A percentile compares a stretch with the other conserved stretches of the same genome.
Conservation (phyloP, 2,888 invertebrate species). For the Atethmia centrago region DNA sequence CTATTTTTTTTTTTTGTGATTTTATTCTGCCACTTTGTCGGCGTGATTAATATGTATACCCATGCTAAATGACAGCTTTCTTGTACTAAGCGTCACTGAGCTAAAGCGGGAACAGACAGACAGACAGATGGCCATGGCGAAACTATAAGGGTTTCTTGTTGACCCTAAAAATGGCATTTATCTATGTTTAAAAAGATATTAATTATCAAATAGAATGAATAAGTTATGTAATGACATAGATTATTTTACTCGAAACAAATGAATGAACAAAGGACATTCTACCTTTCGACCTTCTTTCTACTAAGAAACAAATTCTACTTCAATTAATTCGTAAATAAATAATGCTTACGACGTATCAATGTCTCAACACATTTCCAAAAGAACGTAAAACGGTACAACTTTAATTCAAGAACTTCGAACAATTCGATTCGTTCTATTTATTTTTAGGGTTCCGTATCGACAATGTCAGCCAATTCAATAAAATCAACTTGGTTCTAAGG, state of each 20-base stretch:
- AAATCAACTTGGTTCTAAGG: slow-evolving; percentile 24
- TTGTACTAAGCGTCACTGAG: too few relatives aligned
- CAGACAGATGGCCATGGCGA: too few relatives aligned
- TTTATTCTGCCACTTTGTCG: too few relatives aligned
- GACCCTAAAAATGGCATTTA: too few relatives aligned
- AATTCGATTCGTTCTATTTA: slow-evolving; percentile 32
- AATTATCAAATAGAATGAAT: too few relatives aligned
- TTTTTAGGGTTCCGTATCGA: slow-evolving; percentile 26
- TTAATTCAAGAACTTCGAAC: slow-evolving; percentile 34
- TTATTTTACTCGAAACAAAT: not conserved
- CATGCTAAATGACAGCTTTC: too few relatives aligned
- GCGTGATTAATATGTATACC: too few relatives aligned
- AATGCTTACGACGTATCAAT: slow-evolving; percentile 8
- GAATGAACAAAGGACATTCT: not conserved
- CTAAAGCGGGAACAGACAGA: too few relatives aligned
- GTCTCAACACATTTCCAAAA: slow-evolving; percentile 1
- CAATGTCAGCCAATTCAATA: slow-evolving; percentile 26
- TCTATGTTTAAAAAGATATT: too few relatives aligned
- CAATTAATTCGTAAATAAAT: not conserved
- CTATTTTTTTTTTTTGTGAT: too few relatives aligned
- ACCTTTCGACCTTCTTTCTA: not conserved
- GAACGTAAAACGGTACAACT: slow-evolving; percentile 13
- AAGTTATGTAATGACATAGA: too few relatives aligned
- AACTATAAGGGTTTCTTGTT: too few relatives aligned
- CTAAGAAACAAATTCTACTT: not conserved